These are phyloP conservation scores for Cerceris rybyensis DNA, from an alignment of 2,888 invertebrate species.

Conservation along the genomic window DNA sequence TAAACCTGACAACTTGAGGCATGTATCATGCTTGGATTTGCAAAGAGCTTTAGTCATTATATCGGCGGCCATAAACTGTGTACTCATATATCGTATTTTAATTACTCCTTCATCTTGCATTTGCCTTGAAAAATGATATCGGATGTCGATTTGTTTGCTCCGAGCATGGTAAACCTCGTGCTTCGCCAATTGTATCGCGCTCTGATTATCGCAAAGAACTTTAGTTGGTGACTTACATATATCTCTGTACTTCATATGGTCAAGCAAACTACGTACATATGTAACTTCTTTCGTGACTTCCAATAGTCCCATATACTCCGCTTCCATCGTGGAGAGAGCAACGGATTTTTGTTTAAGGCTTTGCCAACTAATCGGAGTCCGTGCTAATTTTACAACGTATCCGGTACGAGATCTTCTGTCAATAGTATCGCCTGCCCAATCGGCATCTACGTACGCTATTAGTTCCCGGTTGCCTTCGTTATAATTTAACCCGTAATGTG, in stretches of 20 bases:
- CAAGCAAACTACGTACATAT: conserved; percentile 18
- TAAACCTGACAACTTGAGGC: conserved; percentile 23
- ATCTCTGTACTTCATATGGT: conserved; percentile 32
- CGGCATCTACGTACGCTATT: conserved; percentile 46
- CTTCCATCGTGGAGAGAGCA: conserved; percentile 35
- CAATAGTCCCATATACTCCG: conserved; percentile 38
- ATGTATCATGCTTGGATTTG: conserved; percentile 78
- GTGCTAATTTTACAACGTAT: conserved; percentile 31
- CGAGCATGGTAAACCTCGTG: conserved; percentile 44
- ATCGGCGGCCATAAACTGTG: conserved; percentile 41
- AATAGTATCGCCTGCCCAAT: conserved; percentile 48
- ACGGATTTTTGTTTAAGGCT: conserved; percentile 33
- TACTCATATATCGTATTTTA: conserved; percentile 33
- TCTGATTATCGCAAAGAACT: conserved; percentile 33
- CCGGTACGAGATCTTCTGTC: conserved; percentile 49
- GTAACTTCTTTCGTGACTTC: conserved; percentile 37
- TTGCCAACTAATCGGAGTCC: conserved; percentile 31
- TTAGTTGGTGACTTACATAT: conserved; percentile 17
- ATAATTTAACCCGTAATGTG: too few species aligned
- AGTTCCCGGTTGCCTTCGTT: conserved; percentile 23
- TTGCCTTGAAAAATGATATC: conserved; percentile 40
- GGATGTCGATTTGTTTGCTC: conserved; percentile 54
- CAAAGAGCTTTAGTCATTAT: conserved; percentile 74
- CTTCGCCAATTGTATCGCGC: conserved; percentile 11
- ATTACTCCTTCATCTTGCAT: conserved; percentile 40